Evolutionary conservation across 2,797 vertebrate genomes (phyloP).

Genomic region (Sitta carolinensis): DNA sequence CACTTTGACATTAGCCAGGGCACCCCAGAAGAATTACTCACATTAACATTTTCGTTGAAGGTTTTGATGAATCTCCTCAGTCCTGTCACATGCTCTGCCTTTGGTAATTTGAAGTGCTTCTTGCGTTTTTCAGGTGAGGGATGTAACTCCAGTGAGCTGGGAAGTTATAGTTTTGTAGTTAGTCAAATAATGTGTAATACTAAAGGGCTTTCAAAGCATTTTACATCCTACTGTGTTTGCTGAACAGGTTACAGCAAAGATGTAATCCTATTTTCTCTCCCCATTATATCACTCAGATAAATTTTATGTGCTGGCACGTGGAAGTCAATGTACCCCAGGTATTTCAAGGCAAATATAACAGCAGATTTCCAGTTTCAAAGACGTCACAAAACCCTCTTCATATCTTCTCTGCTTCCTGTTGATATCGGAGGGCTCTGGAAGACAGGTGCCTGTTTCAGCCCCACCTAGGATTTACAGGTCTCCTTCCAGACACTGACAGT

Average conservation of each 20-base stretch:
- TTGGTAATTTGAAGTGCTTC: slow-evolving; percentile 9
- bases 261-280: neutral
- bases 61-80: slow-evolving; percentile 29
- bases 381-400: neutral
- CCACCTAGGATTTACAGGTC: neutral
- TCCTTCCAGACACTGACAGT: neutral
- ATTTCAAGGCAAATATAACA: neutral
- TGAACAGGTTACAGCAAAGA: neutral
- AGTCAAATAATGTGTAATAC: neutral
- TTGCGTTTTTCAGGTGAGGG: neutral
- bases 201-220: neutral
- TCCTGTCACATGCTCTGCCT: neutral
- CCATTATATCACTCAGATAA: neutral
- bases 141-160: neutral
- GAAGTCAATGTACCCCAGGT: neutral
- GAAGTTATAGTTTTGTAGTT: neutral
- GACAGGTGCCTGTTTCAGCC: neutral
- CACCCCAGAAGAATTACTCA: slow-evolving; percentile 26
- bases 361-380: neutral
- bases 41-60: slow-evolving; percentile 15
- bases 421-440: neutral
- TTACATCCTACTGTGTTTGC: neutral
- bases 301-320: neutral
- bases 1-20: neutral
- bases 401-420: neutral